Conservation (phyloP, 2,888 invertebrate species). For the Orthonychiurus folsomi region DNA sequence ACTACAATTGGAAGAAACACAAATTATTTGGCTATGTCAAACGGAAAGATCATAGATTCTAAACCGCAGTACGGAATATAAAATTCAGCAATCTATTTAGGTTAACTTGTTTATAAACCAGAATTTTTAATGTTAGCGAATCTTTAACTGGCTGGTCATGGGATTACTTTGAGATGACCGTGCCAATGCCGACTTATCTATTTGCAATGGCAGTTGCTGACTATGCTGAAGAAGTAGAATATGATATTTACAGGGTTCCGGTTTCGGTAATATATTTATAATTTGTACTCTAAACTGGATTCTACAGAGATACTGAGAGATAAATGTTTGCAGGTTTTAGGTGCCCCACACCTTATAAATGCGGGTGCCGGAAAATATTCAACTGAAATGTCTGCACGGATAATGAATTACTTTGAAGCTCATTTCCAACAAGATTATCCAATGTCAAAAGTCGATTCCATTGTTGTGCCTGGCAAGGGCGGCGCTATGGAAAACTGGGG, state of each 20-base stretch:
- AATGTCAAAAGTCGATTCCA: slow-evolving; percentile 26
- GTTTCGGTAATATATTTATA: slow-evolving; percentile 14
- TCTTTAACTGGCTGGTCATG: slow-evolving; percentile 18
- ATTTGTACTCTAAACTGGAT: background rate
- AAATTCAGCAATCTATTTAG: background rate
- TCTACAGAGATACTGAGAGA: no score
- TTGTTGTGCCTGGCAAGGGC: slow-evolving; percentile 22
- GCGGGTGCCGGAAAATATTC: slow-evolving; percentile 9
- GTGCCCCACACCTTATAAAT: slow-evolving; percentile 11
- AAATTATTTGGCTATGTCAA: background rate
- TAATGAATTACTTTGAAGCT: slow-evolving; percentile 20
- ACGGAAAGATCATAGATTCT: background rate
- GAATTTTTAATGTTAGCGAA: slow-evolving; percentile 5
- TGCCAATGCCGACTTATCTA: slow-evolving; percentile 24
- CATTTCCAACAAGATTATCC: slow-evolving; percentile 17
- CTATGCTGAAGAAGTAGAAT: slow-evolving; percentile 13
- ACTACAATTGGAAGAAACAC: background rate
- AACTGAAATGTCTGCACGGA: slow-evolving; percentile 13
- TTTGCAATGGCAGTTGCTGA: slow-evolving; percentile 22
- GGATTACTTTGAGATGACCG: slow-evolving; percentile 22
- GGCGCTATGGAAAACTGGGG: slow-evolving; percentile 34
- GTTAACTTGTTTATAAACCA: background rate
- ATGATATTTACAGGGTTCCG: slow-evolving; percentile 6
- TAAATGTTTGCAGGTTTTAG: slow-evolving; percentile 18
- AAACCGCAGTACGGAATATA: background rate